phyloP scores from a whole-genome alignment of 2,113 vertebrate genomes.

The Corydoras sp. region DNA sequence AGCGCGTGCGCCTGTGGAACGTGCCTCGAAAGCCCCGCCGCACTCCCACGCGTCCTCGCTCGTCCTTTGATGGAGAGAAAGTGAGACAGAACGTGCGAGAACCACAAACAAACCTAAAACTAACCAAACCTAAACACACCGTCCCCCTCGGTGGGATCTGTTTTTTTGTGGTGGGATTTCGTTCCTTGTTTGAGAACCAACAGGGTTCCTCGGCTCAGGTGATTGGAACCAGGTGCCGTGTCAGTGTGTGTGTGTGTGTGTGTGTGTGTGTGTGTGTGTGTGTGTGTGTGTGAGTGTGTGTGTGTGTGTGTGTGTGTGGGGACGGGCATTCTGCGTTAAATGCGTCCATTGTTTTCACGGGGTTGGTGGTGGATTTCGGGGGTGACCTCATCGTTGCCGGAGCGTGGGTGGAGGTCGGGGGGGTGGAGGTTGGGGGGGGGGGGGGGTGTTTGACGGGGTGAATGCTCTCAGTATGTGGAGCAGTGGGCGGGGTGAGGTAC shows the following conservation, averaged over 20 bases:
- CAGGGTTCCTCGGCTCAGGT: slow-evolving; percentile 47
- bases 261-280: slow-evolving; percentile 45
- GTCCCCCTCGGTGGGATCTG: slow-evolving; percentile 25
- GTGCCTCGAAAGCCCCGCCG: slow-evolving; percentile 12
- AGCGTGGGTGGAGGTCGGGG: slow-evolving; percentile 14
- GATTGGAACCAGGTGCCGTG: slow-evolving; percentile 65
- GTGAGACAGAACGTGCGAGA: slow-evolving; percentile 34
- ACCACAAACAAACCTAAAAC: slow-evolving; percentile 11
- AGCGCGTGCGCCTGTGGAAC: slow-evolving; percentile 40
- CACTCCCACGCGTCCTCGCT: slow-evolving; percentile 26
- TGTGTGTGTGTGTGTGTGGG: slow-evolving; percentile 44
- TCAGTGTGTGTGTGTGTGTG: slow-evolving; percentile 45
- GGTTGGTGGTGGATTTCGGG: slow-evolving; percentile 34
- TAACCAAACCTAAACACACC: slow-evolving; percentile 1
- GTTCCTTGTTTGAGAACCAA: slow-evolving; percentile 9
- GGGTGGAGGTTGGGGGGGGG: too few relatives aligned
- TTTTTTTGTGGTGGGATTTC: slow-evolving; percentile 4
- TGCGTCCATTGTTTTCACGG: slow-evolving; percentile 42
- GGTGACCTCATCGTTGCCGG: slow-evolving; percentile 28
- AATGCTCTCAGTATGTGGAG: slow-evolving; percentile 38
- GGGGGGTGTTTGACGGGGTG: slow-evolving; percentile 22
- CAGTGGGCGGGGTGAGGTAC: slow-evolving; percentile 26
- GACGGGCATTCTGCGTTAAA: slow-evolving; percentile 39
- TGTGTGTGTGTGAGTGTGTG: slow-evolving; percentile 44
- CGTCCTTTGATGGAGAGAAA: slow-evolving; percentile 22